Evolutionary conservation across 2,888 invertebrate genomes (phyloP).

Genomic region (Agrotis clavis): DNA sequence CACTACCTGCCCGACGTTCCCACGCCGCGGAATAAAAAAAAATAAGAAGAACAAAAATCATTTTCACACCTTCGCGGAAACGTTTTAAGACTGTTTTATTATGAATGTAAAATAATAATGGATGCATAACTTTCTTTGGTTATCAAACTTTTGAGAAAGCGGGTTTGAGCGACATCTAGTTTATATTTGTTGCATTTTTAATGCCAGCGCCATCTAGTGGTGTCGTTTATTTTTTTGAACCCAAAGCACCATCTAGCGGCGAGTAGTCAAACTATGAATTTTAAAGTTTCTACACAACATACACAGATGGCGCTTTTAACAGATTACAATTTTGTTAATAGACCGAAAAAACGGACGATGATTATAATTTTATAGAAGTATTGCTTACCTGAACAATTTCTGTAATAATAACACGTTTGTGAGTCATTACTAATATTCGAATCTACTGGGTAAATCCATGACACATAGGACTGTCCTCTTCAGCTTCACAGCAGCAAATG

Average conservation of each 20-base stretch:
- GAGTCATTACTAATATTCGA: conserved; percentile 9
- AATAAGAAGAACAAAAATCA: conserved; percentile 87
- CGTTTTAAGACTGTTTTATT: conserved; percentile 85
- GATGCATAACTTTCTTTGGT: conserved; percentile 81
- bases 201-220: conserved; percentile 43
- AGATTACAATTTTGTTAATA: too few relatives aligned
- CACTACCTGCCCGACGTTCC: conserved; percentile 82
- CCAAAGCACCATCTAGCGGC: neutral
- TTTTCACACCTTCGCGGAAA: conserved; percentile 90
- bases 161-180: conserved; percentile 78
- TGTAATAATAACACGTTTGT: conserved; percentile 14
- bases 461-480: conserved; percentile 12
- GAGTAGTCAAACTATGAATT: conserved; percentile 21
- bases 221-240: neutral
- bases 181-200: neutral
- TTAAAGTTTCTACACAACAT: neutral
- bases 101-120: conserved; percentile 88
- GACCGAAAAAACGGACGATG: too few relatives aligned
- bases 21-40: conserved; percentile 81
- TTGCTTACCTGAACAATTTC: conserved; percentile 45
- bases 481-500: conserved; percentile 24
- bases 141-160: conserved; percentile 58
- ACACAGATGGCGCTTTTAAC: conserved; percentile 39
- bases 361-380: neutral
- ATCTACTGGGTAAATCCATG: too few relatives aligned